Evolutionary conservation across 2,113 vertebrate genomes (phyloP).

Genomic region (Zosterops japonicus): DNA sequence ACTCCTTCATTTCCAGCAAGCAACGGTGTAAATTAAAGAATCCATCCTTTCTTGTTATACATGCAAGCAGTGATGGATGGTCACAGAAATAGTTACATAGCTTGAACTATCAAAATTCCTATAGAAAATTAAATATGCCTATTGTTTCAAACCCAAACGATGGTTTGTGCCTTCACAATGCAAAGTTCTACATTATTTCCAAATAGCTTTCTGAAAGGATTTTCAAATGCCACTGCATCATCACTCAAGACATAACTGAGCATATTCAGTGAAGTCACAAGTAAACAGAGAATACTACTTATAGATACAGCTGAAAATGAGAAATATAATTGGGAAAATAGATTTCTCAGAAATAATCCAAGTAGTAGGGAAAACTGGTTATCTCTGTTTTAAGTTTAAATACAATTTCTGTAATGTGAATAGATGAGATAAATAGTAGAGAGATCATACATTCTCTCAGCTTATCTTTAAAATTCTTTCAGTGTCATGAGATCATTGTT

Average conservation of each 20-base stretch:
- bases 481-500: not conserved
- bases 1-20: not conserved
- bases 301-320: not conserved
- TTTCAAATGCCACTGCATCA: not conserved
- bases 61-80: not conserved
- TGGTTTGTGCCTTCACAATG: not conserved
- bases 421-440: not conserved
- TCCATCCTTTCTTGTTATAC: not conserved
- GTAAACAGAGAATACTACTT: not conserved
- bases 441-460: not conserved
- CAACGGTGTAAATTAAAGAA: not conserved
- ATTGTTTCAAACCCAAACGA: not conserved
- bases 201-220: not conserved
- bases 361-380: not conserved
- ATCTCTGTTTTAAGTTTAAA: not conserved
- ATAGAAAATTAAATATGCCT: not conserved
- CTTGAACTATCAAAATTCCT: not conserved
- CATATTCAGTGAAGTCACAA: not conserved
- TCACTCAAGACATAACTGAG: not conserved
- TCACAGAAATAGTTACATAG: not conserved
- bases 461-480: not conserved
- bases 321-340: not conserved
- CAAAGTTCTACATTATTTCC: not conserved
- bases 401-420: not conserved
- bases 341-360: not conserved